These are phyloP conservation scores for Pteronura brasiliensis DNA, from an alignment of 2,113 vertebrate species.

Conservation along the genomic window DNA sequence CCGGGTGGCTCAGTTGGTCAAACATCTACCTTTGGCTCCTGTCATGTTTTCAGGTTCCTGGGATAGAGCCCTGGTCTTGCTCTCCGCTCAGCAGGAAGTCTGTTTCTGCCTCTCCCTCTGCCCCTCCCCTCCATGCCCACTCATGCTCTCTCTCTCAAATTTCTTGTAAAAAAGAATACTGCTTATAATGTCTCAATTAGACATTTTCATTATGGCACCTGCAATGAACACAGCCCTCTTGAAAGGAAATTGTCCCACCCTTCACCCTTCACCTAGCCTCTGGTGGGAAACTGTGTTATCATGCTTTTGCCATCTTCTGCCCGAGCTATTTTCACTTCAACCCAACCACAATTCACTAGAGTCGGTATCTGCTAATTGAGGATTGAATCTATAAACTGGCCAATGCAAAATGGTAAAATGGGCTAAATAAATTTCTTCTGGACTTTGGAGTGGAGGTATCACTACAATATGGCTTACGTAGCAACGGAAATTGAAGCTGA, in stretches of 20 bases:
- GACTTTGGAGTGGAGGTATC: background rate
- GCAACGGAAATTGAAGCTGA: background rate
- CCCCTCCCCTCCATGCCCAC: background rate
- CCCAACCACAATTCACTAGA: background rate
- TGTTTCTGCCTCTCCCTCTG: background rate
- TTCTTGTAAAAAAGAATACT: background rate
- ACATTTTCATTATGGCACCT: background rate
- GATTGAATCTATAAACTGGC: background rate
- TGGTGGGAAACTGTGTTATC: background rate
- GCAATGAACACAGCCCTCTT: background rate
- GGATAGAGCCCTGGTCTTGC: background rate
- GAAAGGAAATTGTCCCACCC: background rate
- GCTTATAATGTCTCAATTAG: background rate
- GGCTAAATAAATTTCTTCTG: background rate
- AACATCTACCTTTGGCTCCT: background rate
- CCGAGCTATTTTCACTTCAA: background rate
- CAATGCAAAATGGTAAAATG: background rate
- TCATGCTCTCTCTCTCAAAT: background rate
- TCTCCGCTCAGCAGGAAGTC: background rate
- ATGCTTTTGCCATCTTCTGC: background rate
- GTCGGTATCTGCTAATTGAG: background rate
- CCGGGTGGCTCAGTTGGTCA: background rate
- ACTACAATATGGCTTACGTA: background rate
- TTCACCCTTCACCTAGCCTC: background rate
- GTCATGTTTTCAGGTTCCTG: background rate